These are phyloP conservation scores for Nesidiocoris tenuis DNA, from an alignment of 2,888 invertebrate species.

Conservation along the genomic window DNA sequence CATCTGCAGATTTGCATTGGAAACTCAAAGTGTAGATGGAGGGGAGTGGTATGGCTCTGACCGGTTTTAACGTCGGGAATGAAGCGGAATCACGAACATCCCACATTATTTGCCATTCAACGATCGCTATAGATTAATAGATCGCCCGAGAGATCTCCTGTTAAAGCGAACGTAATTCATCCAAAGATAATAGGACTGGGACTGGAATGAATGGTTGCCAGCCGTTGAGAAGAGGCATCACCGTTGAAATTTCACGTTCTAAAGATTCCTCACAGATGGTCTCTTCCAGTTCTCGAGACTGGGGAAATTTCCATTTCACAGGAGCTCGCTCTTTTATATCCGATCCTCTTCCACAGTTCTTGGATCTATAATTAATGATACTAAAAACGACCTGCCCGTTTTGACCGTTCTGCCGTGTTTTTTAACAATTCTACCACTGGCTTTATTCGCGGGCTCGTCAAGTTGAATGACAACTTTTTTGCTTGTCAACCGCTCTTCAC, in stretches of 20 bases:
- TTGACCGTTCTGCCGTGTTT: neutral
- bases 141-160: neutral
- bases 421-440: neutral
- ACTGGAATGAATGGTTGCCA: neutral
- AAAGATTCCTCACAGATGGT: neutral
- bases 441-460: neutral
- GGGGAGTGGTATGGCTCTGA: too few species aligned
- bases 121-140: neutral
- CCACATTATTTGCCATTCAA: too few species aligned
- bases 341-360: neutral
- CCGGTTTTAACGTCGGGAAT: too few species aligned
- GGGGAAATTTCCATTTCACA: neutral
- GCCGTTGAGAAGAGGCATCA: neutral
- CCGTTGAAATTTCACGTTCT: neutral
- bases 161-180: neutral
- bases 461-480: neutral
- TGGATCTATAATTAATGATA: neutral
- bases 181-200: neutral
- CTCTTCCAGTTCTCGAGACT: neutral
- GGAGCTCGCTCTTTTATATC: neutral
- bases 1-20: too few species aligned
- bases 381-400: neutral
- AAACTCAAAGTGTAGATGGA: too few species aligned
- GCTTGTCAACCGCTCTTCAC: neutral
- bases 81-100: too few species aligned